These are phyloP conservation scores for Vannuccia rotundouncinata DNA, from an alignment of 2,888 invertebrate species.

Conservation along the genomic window DNA sequence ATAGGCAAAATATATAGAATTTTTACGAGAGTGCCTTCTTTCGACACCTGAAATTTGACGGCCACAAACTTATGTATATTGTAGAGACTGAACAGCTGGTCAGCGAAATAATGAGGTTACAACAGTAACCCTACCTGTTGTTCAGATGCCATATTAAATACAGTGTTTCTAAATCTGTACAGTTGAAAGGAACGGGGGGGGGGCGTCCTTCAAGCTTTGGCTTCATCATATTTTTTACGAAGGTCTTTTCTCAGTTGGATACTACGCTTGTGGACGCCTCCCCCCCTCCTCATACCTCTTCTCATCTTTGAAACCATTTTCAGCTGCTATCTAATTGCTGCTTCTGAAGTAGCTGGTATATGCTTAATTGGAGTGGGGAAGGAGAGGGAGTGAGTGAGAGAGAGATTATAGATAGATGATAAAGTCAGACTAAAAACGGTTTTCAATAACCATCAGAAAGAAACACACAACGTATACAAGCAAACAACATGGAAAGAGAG, in stretches of 20 bases:
- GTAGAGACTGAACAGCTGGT: not conserved
- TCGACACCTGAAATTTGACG: too few species aligned
- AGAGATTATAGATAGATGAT: not conserved
- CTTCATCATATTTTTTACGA: not conserved
- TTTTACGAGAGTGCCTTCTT: too few species aligned
- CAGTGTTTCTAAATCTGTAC: not conserved
- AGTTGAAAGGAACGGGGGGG: not conserved
- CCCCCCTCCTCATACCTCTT: not conserved
- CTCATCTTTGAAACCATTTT: not conserved
- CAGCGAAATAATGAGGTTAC: not conserved
- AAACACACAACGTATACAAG: not conserved
- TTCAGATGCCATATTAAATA: not conserved
- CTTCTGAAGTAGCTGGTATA: not conserved
- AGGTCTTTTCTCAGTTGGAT: not conserved
- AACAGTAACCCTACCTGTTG: not conserved
- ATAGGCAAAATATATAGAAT: too few species aligned
- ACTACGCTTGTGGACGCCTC: not conserved
- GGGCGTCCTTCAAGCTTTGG: not conserved
- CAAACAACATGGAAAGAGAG: not conserved
- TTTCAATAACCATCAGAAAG: not conserved
- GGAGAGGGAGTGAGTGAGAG: not conserved
- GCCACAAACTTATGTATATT: not conserved
- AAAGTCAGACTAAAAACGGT: not conserved
- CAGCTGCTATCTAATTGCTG: not conserved
- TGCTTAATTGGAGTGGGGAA: not conserved